phyloP scores from a whole-genome alignment of 2,113 vertebrate species.

The Ondatra zibethicus region DNA sequence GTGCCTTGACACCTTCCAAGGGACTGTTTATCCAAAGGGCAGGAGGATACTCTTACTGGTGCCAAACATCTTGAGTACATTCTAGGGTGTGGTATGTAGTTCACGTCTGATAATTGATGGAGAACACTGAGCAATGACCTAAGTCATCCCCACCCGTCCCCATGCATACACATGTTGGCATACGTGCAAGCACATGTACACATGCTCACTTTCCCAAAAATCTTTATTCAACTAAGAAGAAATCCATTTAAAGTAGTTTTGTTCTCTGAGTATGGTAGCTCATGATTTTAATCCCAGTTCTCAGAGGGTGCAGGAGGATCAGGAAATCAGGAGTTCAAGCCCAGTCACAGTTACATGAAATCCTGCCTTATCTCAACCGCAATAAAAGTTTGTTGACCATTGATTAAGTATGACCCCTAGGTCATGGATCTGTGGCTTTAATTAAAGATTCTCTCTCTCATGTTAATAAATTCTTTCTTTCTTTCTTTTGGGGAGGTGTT shows the following conservation, averaged over 20 bases:
- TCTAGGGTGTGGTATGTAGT: conserved; percentile 49
- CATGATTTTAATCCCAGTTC: neutral
- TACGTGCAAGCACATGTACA: too few species aligned
- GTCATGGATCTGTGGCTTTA: conserved; percentile 34
- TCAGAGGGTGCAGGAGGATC: neutral
- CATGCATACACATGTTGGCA: neutral
- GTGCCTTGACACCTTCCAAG: conserved; percentile 21
- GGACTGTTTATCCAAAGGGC: conserved; percentile 39
- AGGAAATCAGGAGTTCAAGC: neutral
- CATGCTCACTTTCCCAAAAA: neutral
- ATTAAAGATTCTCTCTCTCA: neutral
- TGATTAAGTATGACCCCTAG: neutral
- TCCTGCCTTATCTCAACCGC: neutral
- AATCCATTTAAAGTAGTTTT: conserved; percentile 39
- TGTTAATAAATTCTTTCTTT: neutral
- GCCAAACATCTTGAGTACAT: conserved; percentile 68
- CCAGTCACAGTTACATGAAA: neutral
- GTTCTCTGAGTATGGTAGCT: neutral
- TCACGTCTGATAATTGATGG: conserved; percentile 46
- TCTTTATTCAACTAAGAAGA: conserved; percentile 19
- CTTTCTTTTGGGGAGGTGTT: too few species aligned
- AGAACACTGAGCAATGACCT: conserved; percentile 53
- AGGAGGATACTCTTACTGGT: neutral
- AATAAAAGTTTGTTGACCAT: neutral
- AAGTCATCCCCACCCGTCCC: neutral